Evolutionary conservation across 1,140 invertebrate genomes (phyloP).

Genomic region (Orchesella cincta): DNA sequence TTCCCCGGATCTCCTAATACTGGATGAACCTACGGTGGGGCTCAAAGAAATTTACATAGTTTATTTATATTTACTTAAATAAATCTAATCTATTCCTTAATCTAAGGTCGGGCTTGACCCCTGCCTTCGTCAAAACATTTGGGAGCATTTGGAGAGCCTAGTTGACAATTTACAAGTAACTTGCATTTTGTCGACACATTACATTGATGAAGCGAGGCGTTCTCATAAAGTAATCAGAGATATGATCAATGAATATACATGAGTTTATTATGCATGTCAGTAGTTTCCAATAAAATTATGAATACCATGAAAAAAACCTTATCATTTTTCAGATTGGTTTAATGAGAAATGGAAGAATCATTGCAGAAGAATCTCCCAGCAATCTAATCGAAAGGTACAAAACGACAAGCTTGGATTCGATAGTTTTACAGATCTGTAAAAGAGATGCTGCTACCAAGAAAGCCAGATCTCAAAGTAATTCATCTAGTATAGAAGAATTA

Average conservation of each 20-base stretch:
- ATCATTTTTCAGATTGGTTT: conserved; percentile 20
- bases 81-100: too few species aligned
- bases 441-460: not conserved
- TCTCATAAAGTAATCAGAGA: not conserved
- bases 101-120: conserved; percentile 13
- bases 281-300: not conserved
- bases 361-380: not conserved
- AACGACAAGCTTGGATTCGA: not conserved
- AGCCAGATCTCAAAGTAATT: not conserved
- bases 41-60: not conserved
- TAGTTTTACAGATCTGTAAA: conserved; percentile 1
- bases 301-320: not conserved
- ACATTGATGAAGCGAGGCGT: conserved; percentile 3
- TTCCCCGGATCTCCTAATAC: not conserved
- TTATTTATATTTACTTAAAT: not conserved
- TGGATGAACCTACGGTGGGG: conserved; percentile 2
- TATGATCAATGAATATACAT: not conserved
- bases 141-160: conserved; percentile 8
- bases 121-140: conserved; percentile 12
- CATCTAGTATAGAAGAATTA: not conserved
- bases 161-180: conserved; percentile 8
- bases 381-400: not conserved
- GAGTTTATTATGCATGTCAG: not conserved
- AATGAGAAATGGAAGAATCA: conserved; percentile 6
- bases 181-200: not conserved